A percentile compares a stretch with the other conserved stretches of the same genome.
Evolutionary conservation across 2,888 invertebrate species (phyloP).

Genomic region (Diarsia brunnea): DNA sequence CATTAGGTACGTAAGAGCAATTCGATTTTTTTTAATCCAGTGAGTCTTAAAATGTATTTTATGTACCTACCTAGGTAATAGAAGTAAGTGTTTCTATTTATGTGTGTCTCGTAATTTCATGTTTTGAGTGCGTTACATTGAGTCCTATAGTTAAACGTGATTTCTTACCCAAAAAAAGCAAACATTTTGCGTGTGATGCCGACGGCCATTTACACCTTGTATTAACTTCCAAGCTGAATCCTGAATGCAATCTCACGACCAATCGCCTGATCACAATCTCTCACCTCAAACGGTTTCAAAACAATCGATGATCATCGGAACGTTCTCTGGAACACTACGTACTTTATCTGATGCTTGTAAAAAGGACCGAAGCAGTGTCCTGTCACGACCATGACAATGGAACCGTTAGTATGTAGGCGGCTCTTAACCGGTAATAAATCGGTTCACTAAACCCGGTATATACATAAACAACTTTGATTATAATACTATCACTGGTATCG

Average conservation of each 20-base stretch:
- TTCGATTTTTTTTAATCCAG: not conserved
- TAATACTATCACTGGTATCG: not conserved
- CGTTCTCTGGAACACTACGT: not conserved
- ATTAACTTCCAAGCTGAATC: not conserved
- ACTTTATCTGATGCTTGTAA: slow-evolving; percentile 37
- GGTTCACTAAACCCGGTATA: slow-evolving; percentile 55
- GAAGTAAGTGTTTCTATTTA: not conserved
- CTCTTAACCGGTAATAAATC: slow-evolving; percentile 33
- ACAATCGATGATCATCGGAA: slow-evolving; percentile 6
- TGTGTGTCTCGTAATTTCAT: too few species aligned
- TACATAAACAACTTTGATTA: slow-evolving; percentile 12
- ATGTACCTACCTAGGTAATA: not conserved
- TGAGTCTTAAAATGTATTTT: not conserved
- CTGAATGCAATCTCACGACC: not conserved
- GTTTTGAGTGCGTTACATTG: not conserved
- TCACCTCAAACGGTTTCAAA: not conserved
- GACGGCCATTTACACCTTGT: not conserved
- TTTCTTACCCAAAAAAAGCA: not conserved
- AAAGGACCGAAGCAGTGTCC: slow-evolving; percentile 15
- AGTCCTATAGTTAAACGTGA: not conserved
- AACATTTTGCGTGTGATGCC: too few species aligned
- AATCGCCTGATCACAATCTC: not conserved
- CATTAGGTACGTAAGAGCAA: not conserved
- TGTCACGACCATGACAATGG: slow-evolving; percentile 54
- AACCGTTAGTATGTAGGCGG: slow-evolving; percentile 61